Conservation (phyloP, 1,140 invertebrate species). For the Leucophenga varia region DNA sequence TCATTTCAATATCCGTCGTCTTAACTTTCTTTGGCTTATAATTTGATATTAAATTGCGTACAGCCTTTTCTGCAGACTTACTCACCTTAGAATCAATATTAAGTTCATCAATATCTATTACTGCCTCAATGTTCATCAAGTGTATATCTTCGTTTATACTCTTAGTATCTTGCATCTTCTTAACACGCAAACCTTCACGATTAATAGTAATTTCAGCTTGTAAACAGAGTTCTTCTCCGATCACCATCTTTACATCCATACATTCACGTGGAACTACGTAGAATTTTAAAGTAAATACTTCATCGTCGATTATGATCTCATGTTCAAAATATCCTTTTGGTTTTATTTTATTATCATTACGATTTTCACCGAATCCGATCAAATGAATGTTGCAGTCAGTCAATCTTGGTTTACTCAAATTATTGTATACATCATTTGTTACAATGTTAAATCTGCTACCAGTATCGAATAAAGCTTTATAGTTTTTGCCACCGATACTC, state of each 20-base stretch:
- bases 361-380: neutral
- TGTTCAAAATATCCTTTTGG: neutral
- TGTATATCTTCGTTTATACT: neutral
- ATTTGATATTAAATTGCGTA: neutral
- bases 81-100: neutral
- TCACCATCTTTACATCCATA: neutral
- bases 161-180: neutral
- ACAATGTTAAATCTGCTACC: neutral
- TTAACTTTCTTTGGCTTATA: conserved; percentile 1
- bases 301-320: neutral
- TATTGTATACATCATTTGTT: neutral
- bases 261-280: neutral
- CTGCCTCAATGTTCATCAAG: neutral
- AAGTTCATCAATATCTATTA: neutral
- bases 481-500: neutral
- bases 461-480: neutral
- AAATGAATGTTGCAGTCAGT: neutral
- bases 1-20: conserved; percentile 11
- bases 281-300: neutral
- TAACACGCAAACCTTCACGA: neutral
- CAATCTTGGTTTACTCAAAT: neutral
- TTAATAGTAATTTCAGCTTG: neutral
- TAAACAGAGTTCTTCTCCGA: neutral
- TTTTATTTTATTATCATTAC: neutral
- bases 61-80: neutral